These are phyloP conservation scores for Drosophila quasianomalipes DNA, from an alignment of 2,888 invertebrate species.

Conservation along the genomic window DNA sequence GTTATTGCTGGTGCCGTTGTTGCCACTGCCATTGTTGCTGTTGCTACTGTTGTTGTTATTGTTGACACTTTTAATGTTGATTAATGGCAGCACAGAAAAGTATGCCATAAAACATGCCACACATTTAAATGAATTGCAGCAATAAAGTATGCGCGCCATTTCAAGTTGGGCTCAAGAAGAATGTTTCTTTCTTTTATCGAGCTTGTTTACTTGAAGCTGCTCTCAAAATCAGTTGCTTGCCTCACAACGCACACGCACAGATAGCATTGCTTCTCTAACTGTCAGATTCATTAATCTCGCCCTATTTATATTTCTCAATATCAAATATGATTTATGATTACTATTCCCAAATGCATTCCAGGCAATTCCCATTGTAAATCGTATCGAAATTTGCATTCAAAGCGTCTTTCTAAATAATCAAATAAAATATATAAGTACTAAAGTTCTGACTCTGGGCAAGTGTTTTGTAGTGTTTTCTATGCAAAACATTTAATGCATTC, in stretches of 20 bases:
- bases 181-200: constrained; percentile 13
- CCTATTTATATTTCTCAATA: constrained; percentile 4
- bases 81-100: constrained; percentile 65
- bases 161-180: constrained; percentile 16
- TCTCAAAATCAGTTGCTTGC: constrained; percentile 8
- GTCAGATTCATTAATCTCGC: constrained; percentile 54
- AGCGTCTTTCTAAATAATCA: neutral
- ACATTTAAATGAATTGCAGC: constrained; percentile 77
- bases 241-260: constrained; percentile 1
- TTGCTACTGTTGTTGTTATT: constrained; percentile 40
- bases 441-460: neutral
- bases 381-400: constrained; percentile 9
- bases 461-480: neutral
- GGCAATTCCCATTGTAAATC: neutral
- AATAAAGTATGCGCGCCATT: constrained; percentile 28
- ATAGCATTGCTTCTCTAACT: constrained; percentile 32
- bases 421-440: neutral
- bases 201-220: neutral
- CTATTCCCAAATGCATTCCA: constrained; percentile 36
- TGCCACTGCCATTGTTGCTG: neutral
- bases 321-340: constrained; percentile 52
- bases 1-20: neutral
- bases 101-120: constrained; percentile 70
- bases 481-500: neutral
- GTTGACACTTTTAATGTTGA: constrained; percentile 77